A percentile compares a stretch with the other conserved stretches of the same genome.
Conservation (phyloP, 2,888 invertebrate genomes). For the Heterodera filipjevi region DNA sequence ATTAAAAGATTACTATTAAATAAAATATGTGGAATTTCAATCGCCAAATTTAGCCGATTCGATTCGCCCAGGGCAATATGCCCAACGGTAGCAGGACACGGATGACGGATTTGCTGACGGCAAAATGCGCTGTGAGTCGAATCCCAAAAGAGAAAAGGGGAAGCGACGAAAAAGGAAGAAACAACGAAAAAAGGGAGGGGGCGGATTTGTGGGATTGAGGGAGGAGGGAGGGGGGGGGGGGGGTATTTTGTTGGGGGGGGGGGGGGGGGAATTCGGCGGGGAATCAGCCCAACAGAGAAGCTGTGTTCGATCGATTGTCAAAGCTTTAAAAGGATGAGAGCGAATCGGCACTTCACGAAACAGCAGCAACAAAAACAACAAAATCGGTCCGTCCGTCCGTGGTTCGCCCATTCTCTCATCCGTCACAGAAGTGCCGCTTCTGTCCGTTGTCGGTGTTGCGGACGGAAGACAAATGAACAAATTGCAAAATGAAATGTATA, state of each 20-base stretch:
- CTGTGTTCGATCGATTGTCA: neutral
- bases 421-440: too few relatives aligned
- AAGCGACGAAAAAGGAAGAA: neutral
- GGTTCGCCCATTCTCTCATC: neutral
- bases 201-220: conserved; percentile 2
- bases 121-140: conserved; percentile 1
- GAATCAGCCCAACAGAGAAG: neutral
- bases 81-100: neutral
- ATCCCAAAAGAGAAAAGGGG: neutral
- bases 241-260: neutral
- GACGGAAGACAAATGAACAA: too few relatives aligned
- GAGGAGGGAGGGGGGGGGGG: neutral
- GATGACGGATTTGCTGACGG: conserved; percentile 9
- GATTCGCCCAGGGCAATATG: neutral
- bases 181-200: neutral
- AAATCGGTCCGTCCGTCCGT: neutral
- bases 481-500: too few relatives aligned
- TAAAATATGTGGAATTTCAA: neutral
- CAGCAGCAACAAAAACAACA: neutral
- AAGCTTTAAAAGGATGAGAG: neutral
- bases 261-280: neutral
- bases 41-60: neutral
- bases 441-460: too few relatives aligned
- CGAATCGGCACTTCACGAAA: neutral
- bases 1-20: neutral